Conservation (phyloP, 2,113 vertebrate species). For the Petromus typicus region DNA sequence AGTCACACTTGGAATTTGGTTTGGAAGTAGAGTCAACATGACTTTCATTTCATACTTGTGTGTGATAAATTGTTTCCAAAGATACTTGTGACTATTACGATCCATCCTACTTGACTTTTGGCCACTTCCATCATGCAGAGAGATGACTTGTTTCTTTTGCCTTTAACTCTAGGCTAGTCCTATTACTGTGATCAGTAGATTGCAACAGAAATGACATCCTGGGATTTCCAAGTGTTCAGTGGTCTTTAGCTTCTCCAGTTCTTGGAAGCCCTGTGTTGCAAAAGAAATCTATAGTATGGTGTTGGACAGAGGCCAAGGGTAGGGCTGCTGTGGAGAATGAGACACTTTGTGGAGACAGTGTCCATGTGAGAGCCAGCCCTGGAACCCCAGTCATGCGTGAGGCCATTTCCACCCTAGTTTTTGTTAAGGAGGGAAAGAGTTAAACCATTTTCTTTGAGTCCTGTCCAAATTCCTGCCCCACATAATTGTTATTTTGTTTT, state of each 20-base stretch:
- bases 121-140: neutral
- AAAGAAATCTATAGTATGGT: neutral
- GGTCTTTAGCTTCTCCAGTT: neutral
- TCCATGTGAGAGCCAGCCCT: neutral
- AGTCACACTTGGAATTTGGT: neutral
- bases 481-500: neutral
- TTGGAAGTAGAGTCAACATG: neutral
- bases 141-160: neutral
- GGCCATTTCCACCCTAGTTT: neutral
- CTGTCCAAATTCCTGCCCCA: neutral
- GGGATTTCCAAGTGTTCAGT: neutral
- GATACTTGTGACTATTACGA: neutral
- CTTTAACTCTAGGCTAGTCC: neutral
- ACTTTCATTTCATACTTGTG: neutral
- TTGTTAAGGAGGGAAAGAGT: neutral
- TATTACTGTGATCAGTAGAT: neutral
- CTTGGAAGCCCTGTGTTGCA: neutral
- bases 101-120: neutral
- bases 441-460: neutral
- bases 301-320: neutral
- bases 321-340: neutral
- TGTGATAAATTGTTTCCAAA: conserved; percentile 7
- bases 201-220: conserved; percentile 21
- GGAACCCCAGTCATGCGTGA: neutral
- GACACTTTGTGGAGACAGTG: neutral